These are phyloP conservation scores for Leptobrachium ailaonicum DNA, from an alignment of 2,113 vertebrate genomes.

Conservation along the genomic window DNA sequence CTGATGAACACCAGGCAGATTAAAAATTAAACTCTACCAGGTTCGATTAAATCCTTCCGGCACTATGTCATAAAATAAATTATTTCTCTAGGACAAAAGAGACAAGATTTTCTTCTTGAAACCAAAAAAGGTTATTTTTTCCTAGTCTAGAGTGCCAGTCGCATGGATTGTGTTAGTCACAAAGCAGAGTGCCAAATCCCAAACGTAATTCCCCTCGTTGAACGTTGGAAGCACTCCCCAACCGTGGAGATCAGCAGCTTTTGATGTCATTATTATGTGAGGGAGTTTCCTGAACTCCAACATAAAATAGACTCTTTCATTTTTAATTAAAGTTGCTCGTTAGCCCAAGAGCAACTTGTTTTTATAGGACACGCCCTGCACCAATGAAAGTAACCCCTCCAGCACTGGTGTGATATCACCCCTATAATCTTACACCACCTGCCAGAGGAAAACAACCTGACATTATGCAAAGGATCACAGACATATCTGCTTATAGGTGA, in stretches of 20 bases:
- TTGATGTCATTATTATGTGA: constrained; percentile 25
- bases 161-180: neutral
- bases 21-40: too few relatives aligned
- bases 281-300: constrained; percentile 19
- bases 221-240: neutral
- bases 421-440: neutral
- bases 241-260: constrained; percentile 5
- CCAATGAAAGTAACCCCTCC: neutral
- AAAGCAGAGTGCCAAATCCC: neutral
- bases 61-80: too few relatives aligned
- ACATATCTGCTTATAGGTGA: too few relatives aligned
- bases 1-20: too few relatives aligned
- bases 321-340: constrained; percentile 24
- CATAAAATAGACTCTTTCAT: constrained; percentile 23
- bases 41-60: too few relatives aligned
- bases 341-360: constrained; percentile 21
- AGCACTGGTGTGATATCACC: neutral
- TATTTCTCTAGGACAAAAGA: too few relatives aligned
- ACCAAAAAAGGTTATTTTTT: too few relatives aligned
- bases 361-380: constrained; percentile 17
- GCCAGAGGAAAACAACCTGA: too few relatives aligned
- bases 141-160: neutral
- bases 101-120: too few relatives aligned
- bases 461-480: too few relatives aligned
- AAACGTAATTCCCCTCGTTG: neutral